Evolutionary conservation across 2,113 vertebrate species (phyloP).

Genomic region (Colius striatus): DNA sequence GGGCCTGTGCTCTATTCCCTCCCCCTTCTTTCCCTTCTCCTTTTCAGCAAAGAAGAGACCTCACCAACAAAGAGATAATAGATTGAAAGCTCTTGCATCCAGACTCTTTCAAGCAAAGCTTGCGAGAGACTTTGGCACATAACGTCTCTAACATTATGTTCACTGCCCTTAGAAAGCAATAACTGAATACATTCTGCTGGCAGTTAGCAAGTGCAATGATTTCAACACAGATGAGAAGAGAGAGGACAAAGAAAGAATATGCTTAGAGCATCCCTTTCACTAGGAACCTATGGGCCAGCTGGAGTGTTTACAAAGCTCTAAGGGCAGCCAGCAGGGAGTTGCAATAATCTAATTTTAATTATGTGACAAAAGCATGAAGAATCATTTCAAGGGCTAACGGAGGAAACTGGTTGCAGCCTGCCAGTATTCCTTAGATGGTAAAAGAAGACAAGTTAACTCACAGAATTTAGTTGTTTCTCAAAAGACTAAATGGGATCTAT

Average conservation of each 20-base stretch:
- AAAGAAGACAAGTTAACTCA: slow-evolving; percentile 75
- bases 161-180: slow-evolving; percentile 69
- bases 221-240: slow-evolving; percentile 60
- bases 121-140: slow-evolving; percentile 59
- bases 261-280: slow-evolving; percentile 74
- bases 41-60: slow-evolving; percentile 55
- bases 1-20: background rate
- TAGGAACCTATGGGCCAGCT: slow-evolving; percentile 73
- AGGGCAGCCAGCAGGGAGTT: slow-evolving; percentile 76
- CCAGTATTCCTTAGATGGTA: slow-evolving; percentile 81
- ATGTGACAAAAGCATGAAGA: slow-evolving; percentile 82
- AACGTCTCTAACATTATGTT: slow-evolving; percentile 56
- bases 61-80: slow-evolving; percentile 57
- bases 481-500: slow-evolving; percentile 67
- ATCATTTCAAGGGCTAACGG: slow-evolving; percentile 79
- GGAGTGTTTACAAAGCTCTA: slow-evolving; percentile 76
- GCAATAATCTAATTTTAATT: slow-evolving; percentile 85
- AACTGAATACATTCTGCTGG: slow-evolving; percentile 65
- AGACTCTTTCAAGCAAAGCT: slow-evolving; percentile 61
- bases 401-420: slow-evolving; percentile 75
- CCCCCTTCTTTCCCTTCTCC: slow-evolving; percentile 11
- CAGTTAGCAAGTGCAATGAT: slow-evolving; percentile 64
- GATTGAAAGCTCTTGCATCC: slow-evolving; percentile 52
- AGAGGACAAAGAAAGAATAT: slow-evolving; percentile 62
- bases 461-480: slow-evolving; percentile 68